A percentile compares a stretch with the other conserved stretches of the same genome.
These are phyloP conservation scores for Brachyalestes nurse DNA, from an alignment of 2,797 vertebrate genomes.

Conservation along the genomic window DNA sequence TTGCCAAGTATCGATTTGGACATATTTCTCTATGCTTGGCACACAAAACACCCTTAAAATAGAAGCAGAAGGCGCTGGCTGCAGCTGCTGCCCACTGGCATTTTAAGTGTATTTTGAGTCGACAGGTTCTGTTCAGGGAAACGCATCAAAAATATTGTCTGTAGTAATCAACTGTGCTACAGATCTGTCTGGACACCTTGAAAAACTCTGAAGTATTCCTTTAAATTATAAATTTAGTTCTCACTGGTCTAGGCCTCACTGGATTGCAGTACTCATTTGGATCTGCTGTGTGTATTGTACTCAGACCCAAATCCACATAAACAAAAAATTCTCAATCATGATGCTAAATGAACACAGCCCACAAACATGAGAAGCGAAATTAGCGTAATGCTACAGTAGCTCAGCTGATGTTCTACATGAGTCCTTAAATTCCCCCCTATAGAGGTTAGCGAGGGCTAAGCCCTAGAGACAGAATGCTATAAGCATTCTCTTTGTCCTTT, in stretches of 20 bases:
- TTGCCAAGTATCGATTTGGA: no score
- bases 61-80: no score
- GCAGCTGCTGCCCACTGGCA: no score
- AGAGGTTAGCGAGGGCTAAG: conserved; percentile 32
- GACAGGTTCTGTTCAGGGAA: background rate
- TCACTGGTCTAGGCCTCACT: background rate
- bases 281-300: background rate
- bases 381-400: conserved; percentile 12
- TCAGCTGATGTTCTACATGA: conserved; percentile 38
- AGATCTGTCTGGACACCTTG: background rate
- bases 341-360: background rate
- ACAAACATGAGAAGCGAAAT: conserved; percentile 16
- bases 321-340: conserved; percentile 23
- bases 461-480: conserved; percentile 50
- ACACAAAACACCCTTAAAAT: no score
- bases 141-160: background rate
- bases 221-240: no score
- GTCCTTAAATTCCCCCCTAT: conserved; percentile 43
- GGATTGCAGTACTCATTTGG: background rate
- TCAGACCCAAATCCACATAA: conserved; percentile 3
- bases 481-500: conserved; percentile 57
- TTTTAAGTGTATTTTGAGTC: no score
- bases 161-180: background rate
- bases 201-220: background rate
- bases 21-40: no score